Conservation (phyloP, 2,113 vertebrate genomes). For the Podocnemis expansa region DNA sequence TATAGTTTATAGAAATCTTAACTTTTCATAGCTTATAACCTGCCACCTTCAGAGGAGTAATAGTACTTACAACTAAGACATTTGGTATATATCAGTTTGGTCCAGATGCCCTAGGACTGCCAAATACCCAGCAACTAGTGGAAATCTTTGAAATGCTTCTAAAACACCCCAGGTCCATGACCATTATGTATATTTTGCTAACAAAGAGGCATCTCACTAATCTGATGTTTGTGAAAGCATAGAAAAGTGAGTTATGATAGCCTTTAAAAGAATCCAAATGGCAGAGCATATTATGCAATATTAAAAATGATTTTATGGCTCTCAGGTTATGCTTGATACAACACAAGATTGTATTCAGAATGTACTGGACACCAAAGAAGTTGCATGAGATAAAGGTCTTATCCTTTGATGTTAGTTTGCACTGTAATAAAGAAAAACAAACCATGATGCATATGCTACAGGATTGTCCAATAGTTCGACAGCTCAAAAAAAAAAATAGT, state of each 20-base stretch:
- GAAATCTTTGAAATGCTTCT: too few relatives aligned
- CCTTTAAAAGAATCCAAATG: not conserved
- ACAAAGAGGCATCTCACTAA: not conserved
- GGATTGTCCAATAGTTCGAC: not conserved
- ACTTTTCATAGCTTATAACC: too few relatives aligned
- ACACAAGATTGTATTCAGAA: not conserved
- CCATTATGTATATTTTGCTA: too few relatives aligned
- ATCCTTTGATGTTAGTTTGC: not conserved
- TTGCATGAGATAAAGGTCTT: not conserved
- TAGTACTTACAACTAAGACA: not conserved
- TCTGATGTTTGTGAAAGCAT: not conserved
- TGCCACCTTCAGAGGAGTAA: not conserved
- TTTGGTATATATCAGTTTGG: not conserved
- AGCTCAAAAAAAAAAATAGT: not conserved
- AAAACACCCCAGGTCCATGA: too few relatives aligned
- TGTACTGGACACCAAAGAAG: not conserved
- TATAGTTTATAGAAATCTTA: too few relatives aligned
- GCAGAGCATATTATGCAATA: not conserved
- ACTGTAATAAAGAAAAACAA: not conserved
- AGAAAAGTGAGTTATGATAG: not conserved
- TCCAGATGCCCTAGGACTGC: too few relatives aligned
- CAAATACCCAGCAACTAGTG: too few relatives aligned
- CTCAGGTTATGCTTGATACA: not conserved
- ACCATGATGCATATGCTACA: not conserved
- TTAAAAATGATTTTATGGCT: not conserved